These are phyloP conservation scores for Melanotus villosus DNA, from an alignment of 2,888 invertebrate genomes.

Conservation along the genomic window DNA sequence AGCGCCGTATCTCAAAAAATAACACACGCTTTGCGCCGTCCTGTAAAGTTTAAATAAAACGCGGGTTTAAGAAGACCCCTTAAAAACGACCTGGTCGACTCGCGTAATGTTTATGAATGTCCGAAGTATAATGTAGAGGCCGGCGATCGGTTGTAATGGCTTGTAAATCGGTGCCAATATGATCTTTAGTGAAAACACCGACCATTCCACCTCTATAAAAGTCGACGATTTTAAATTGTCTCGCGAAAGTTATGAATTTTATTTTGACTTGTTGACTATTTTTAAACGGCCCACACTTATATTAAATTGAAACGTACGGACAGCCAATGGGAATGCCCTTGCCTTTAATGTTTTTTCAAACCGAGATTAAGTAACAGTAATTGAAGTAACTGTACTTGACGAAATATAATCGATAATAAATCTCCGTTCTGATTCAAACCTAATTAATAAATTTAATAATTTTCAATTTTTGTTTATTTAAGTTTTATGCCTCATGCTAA, in stretches of 20 bases:
- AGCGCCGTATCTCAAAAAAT: constrained; percentile 52
- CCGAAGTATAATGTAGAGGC: constrained; percentile 56
- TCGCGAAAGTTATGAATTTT: constrained; percentile 43
- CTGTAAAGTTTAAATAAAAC: background rate
- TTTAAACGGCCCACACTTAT: constrained; percentile 11
- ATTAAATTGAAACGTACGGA: background rate
- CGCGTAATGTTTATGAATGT: constrained; percentile 54
- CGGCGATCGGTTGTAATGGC: constrained; percentile 56
- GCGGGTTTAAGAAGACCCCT: background rate
- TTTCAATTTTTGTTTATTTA: too few relatives aligned
- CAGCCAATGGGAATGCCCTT: too few relatives aligned
- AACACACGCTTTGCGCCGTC: constrained; percentile 48
- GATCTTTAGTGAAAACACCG: constrained; percentile 58
- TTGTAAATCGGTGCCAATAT: constrained; percentile 62
- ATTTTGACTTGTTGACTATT: constrained; percentile 34
- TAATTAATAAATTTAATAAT: too few relatives aligned
- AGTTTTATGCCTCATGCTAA: too few relatives aligned
- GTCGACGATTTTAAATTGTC: constrained; percentile 44
- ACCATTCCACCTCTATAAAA: constrained; percentile 47
- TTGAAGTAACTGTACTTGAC: too few relatives aligned
- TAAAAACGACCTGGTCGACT: constrained; percentile 50
- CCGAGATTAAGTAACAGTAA: too few relatives aligned
- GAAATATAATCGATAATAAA: too few relatives aligned
- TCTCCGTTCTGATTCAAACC: too few relatives aligned
- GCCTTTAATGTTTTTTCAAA: too few relatives aligned